A percentile compares a stretch with the other conserved stretches of the same genome.
These are phyloP conservation scores for Leptopterna dolabrata DNA, from an alignment of 2,888 invertebrate species.

Conservation along the genomic window DNA sequence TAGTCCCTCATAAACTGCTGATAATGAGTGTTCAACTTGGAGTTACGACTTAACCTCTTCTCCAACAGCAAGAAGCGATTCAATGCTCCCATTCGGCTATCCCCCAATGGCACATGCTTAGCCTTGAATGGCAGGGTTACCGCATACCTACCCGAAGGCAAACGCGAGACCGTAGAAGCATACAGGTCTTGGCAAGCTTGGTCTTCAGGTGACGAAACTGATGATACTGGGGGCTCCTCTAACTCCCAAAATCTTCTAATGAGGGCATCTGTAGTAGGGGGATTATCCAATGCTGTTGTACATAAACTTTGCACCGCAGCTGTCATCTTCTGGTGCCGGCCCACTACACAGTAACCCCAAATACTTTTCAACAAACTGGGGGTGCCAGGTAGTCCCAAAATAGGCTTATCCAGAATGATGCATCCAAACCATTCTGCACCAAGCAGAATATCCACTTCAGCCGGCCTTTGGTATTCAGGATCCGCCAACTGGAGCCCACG, in stretches of 20 bases:
- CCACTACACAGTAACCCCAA: not conserved
- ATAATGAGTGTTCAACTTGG: not conserved
- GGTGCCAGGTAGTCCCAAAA: not conserved
- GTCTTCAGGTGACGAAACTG: not conserved
- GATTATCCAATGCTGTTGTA: not conserved
- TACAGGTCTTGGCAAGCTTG: not conserved
- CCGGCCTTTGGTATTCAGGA: not conserved
- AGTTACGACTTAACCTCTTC: not conserved
- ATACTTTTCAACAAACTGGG: not conserved
- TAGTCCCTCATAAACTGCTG: conserved; percentile 20
- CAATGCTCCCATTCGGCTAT: not conserved
- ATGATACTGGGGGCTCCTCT: not conserved
- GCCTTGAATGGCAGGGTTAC: not conserved
- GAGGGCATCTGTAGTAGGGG: not conserved
- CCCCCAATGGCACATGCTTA: too few species aligned
- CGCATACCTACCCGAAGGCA: too few species aligned
- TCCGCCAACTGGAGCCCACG: conserved; percentile 10
- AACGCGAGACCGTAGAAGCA: not conserved
- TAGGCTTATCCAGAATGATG: not conserved
- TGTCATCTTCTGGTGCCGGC: too few species aligned
- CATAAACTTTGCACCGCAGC: not conserved
- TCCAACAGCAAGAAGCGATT: not conserved
- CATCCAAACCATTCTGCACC: conserved; percentile 45
- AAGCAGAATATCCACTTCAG: not conserved
- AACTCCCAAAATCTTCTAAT: not conserved